Conservation (phyloP, 2,797 vertebrate species). For the Hylomyscus alleni region DNA sequence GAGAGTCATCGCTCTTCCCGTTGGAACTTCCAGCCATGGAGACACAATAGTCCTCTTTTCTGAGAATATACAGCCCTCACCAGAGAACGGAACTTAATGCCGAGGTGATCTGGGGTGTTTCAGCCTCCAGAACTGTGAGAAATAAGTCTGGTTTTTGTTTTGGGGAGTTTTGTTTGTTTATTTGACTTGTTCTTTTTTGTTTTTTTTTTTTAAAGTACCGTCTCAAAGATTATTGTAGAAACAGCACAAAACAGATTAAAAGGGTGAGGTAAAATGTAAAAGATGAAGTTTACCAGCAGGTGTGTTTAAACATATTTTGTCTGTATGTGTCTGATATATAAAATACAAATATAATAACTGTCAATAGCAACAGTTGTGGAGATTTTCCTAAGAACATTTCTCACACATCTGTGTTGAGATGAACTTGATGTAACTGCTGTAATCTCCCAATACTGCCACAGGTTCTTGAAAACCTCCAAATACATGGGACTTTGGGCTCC, state of each 20-base stretch:
- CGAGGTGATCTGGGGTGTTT: background rate
- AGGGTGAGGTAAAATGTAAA: background rate
- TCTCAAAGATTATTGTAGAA: background rate
- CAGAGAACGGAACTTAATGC: background rate
- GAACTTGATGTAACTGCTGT: slow-evolving; percentile 83
- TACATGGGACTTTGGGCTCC: background rate
- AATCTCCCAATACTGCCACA: slow-evolving; percentile 54
- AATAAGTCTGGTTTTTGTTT: too few relatives aligned
- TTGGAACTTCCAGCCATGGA: too few relatives aligned
- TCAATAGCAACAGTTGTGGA: slow-evolving; percentile 85
- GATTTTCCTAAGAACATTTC: slow-evolving; percentile 86
- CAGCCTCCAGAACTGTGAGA: background rate
- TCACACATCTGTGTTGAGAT: slow-evolving; percentile 85
- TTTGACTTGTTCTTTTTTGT: background rate
- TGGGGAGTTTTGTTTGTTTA: background rate
- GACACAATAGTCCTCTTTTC: background rate
- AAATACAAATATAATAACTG: slow-evolving; percentile 84
- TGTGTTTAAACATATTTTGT: slow-evolving; percentile 84
- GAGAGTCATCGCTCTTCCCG: background rate
- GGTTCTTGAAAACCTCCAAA: background rate
- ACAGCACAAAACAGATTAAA: background rate
- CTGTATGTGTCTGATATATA: slow-evolving; percentile 54
- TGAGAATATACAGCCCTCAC: background rate
- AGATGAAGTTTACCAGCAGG: slow-evolving; percentile 30
- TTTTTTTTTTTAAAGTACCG: background rate